A percentile compares a stretch with the other conserved stretches of the same genome.
Evolutionary conservation across 2,888 invertebrate species (phyloP).

Genomic region (Caenorhabditis uteleia): DNA sequence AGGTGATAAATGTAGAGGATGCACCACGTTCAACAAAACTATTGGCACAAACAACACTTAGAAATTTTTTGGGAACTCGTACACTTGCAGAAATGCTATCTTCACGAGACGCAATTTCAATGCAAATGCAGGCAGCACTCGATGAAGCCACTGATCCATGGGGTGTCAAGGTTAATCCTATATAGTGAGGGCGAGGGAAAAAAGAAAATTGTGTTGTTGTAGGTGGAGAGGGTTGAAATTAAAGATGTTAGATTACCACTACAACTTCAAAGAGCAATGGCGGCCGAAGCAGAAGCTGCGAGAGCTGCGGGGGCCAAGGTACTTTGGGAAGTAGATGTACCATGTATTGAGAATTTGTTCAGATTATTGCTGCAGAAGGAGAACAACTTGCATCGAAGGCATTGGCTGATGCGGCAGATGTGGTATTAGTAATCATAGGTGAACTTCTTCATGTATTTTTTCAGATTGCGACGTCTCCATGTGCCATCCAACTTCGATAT

Average conservation of each 20-base stretch:
- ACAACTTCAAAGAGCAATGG: slow-evolving; percentile 62
- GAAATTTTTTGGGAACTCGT: slow-evolving; percentile 92
- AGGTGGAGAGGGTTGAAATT: slow-evolving; percentile 89
- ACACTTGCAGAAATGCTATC: slow-evolving; percentile 94
- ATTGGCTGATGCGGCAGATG: slow-evolving; percentile 84
- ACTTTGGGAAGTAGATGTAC: slow-evolving; percentile 13
- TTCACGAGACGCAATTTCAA: slow-evolving; percentile 91
- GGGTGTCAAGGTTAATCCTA: slow-evolving; percentile 70
- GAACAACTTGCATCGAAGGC: slow-evolving; percentile 79
- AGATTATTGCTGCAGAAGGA: slow-evolving; percentile 75
- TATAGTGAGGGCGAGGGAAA: neutral
- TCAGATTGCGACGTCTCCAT: slow-evolving; percentile 80
- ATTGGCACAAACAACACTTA: slow-evolving; percentile 71
- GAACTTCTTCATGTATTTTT: slow-evolving; percentile 1
- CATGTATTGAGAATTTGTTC: slow-evolving; percentile 36
- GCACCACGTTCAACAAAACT: slow-evolving; percentile 72
- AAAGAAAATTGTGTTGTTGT: neutral
- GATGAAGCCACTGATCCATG: slow-evolving; percentile 72
- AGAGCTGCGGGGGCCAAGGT: slow-evolving; percentile 63
- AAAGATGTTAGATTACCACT: slow-evolving; percentile 62
- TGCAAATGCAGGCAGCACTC: slow-evolving; percentile 78
- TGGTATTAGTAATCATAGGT: no score
- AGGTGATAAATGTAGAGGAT: slow-evolving; percentile 88
- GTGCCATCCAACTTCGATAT: slow-evolving; percentile 77
- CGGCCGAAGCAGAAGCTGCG: slow-evolving; percentile 63